phyloP scores from a whole-genome alignment of 2,797 vertebrate genomes.

The Coranthus polyacanthus region DNA sequence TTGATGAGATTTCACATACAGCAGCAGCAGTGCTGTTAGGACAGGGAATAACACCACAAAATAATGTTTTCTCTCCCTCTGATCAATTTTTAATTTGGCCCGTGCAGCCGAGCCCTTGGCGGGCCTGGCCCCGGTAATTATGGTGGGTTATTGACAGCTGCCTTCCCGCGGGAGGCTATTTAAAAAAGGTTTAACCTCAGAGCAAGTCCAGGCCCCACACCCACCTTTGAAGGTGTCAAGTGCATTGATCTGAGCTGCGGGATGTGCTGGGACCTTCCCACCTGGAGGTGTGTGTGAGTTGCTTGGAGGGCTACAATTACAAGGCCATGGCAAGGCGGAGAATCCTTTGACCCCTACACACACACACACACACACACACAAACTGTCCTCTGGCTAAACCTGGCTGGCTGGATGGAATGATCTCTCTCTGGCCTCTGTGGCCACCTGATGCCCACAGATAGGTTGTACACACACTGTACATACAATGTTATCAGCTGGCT shows the following conservation, averaged over 20 bases:
- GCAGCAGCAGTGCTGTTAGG: slow-evolving; percentile 74
- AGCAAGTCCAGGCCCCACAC: slow-evolving; percentile 89
- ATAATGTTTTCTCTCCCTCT: slow-evolving; percentile 87
- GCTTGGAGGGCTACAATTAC: slow-evolving; percentile 83
- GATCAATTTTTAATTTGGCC: slow-evolving; percentile 90
- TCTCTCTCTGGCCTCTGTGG: slow-evolving; percentile 65
- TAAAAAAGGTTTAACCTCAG: slow-evolving; percentile 94
- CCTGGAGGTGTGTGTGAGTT: slow-evolving; percentile 80
- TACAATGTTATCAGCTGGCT: slow-evolving; percentile 42
- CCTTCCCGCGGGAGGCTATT: slow-evolving; percentile 91
- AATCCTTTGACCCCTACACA: slow-evolving; percentile 77
- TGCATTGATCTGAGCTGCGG: slow-evolving; percentile 92
- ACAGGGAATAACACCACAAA: slow-evolving; percentile 83
- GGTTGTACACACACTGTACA: slow-evolving; percentile 32
- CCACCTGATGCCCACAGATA: slow-evolving; percentile 74
- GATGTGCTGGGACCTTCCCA: slow-evolving; percentile 88
- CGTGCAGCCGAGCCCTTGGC: slow-evolving; percentile 81
- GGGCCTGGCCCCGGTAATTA: slow-evolving; percentile 90
- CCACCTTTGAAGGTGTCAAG: slow-evolving; percentile 92
- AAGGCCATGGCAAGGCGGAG: slow-evolving; percentile 74
- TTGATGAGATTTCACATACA: slow-evolving; percentile 79
- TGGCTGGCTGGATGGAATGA: slow-evolving; percentile 58
- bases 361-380: slow-evolving; percentile 69
- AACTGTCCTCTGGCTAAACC: slow-evolving; percentile 80
- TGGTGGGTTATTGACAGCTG: slow-evolving; percentile 92